These are phyloP conservation scores for Phyto melanocephala DNA, from an alignment of 2,888 invertebrate genomes.

Conservation along the genomic window DNA sequence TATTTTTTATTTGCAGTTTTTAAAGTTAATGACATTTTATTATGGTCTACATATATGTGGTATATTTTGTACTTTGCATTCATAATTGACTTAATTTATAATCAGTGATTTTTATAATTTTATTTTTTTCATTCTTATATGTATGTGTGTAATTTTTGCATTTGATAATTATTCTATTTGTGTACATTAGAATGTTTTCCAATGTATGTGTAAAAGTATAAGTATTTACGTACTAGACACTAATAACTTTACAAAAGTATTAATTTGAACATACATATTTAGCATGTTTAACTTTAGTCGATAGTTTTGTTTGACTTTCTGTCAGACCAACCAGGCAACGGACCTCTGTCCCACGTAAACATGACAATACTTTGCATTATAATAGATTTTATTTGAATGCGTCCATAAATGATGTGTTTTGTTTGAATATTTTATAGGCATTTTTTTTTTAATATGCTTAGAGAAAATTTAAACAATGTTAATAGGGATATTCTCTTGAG, in stretches of 20 bases:
- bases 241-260: constrained; percentile 63
- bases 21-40: constrained; percentile 58
- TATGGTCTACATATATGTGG: constrained; percentile 1
- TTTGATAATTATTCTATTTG: constrained; percentile 35
- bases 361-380: constrained; percentile 19
- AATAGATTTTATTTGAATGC: constrained; percentile 23
- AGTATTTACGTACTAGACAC: constrained; percentile 2
- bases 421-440: not conserved
- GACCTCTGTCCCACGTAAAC: constrained; percentile 11
- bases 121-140: not conserved
- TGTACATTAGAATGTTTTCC: not conserved
- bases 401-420: constrained; percentile 5
- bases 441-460: constrained; percentile 21
- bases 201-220: not conserved
- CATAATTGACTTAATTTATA: constrained; percentile 22
- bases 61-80: not conserved
- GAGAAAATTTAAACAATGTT: not conserved
- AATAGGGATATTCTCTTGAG: not conserved
- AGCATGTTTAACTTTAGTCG: constrained; percentile 15
- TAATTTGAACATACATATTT: constrained; percentile 46
- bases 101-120: constrained; percentile 35
- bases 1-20: constrained; percentile 57
- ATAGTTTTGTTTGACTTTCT: constrained; percentile 3
- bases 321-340: not conserved
- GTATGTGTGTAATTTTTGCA: constrained; percentile 4